Evolutionary conservation across 2,888 invertebrate genomes (phyloP).

Genomic region (Orthosia cruda): DNA sequence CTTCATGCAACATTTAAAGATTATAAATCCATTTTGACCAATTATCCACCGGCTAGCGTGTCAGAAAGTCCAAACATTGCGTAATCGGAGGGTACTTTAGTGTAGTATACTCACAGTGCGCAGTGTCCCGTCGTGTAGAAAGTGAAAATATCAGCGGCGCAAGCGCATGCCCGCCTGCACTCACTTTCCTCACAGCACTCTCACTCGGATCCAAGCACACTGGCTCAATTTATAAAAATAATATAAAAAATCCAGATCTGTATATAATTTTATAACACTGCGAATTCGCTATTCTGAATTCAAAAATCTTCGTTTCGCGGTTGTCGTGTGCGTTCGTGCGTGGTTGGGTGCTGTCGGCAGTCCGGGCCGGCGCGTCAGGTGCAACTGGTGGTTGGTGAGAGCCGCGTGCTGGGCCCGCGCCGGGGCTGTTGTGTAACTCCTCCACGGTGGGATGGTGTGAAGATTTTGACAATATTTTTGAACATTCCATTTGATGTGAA

Average conservation of each 20-base stretch:
- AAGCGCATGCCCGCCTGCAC: slow-evolving; percentile 82
- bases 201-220: slow-evolving; percentile 75
- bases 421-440: slow-evolving; percentile 72
- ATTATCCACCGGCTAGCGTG: slow-evolving; percentile 23
- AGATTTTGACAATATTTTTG: slow-evolving; percentile 72
- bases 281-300: slow-evolving; percentile 74
- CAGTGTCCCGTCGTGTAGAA: slow-evolving; percentile 87
- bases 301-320: slow-evolving; percentile 68
- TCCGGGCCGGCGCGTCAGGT: slow-evolving; percentile 78
- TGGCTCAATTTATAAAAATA: slow-evolving; percentile 43
- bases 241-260: slow-evolving; percentile 49
- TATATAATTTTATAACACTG: slow-evolving; percentile 38
- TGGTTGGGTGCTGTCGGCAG: slow-evolving; percentile 67
- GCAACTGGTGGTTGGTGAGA: slow-evolving; percentile 77
- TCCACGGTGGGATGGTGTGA: slow-evolving; percentile 71
- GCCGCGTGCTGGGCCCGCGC: slow-evolving; percentile 61
- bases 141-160: slow-evolving; percentile 86
- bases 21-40: slow-evolving; percentile 12
- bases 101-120: slow-evolving; percentile 82
- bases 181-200: slow-evolving; percentile 85
- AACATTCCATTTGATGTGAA: slow-evolving; percentile 70
- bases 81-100: slow-evolving; percentile 69
- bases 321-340: slow-evolving; percentile 53
- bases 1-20: slow-evolving; percentile 19
- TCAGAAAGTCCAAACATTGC: slow-evolving; percentile 68